Conservation (phyloP, 2,797 vertebrate genomes). For the Serranus cabrilla region DNA sequence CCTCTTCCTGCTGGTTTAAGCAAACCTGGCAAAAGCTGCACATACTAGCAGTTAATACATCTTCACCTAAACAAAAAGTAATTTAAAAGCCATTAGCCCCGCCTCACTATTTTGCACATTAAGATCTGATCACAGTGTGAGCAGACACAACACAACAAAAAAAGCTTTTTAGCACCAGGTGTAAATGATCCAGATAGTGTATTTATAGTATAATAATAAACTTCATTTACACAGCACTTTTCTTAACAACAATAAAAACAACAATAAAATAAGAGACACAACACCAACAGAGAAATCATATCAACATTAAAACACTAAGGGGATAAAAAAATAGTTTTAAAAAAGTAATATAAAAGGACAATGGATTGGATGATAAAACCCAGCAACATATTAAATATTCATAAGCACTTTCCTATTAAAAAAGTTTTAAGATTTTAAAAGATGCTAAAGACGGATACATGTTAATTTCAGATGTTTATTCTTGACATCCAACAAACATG, state of each 20-base stretch:
- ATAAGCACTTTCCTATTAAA: no score
- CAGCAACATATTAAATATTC: no score
- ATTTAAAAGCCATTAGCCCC: background rate
- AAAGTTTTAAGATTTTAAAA: no score
- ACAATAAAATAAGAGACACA: no score
- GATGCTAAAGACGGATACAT: background rate
- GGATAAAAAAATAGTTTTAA: no score
- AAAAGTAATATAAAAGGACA: no score
- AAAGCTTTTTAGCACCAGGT: background rate
- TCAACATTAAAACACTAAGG: no score
- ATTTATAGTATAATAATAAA: background rate
- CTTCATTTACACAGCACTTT: no score
- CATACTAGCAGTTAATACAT: background rate
- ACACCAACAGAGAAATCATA: no score
- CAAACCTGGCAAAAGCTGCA: background rate
- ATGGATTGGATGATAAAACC: no score
- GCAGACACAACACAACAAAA: background rate
- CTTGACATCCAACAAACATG: background rate
- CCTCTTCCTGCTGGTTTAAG: background rate
- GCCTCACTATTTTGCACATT: background rate
- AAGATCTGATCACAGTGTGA: background rate
- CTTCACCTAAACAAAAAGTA: no score
- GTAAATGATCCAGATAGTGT: background rate
- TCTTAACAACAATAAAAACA: no score
- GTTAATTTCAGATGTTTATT: background rate